A percentile compares a stretch with the other conserved stretches of the same genome.
Evolutionary conservation across 2,797 vertebrate species (phyloP).

Genomic region (Anguilla pacifica): DNA sequence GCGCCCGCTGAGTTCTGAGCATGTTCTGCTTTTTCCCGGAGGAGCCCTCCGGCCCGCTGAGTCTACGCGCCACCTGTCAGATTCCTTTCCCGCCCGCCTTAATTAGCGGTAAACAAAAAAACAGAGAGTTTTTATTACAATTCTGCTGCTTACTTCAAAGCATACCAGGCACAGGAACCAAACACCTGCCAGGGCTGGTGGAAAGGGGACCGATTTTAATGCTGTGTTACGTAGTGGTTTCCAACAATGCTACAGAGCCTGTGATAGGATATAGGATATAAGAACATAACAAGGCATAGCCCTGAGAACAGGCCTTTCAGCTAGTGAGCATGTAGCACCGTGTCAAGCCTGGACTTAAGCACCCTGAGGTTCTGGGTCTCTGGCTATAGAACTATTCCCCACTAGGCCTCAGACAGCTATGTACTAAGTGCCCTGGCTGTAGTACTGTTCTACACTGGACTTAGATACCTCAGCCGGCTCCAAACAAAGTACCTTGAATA

Average conservation of each 20-base stretch:
- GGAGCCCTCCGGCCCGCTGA: not conserved
- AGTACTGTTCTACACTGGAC: too few relatives aligned
- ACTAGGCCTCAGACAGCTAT: too few relatives aligned
- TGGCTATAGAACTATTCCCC: too few relatives aligned
- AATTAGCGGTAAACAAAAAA: conserved; percentile 31
- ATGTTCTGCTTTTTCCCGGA: not conserved
- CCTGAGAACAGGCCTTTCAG: too few relatives aligned
- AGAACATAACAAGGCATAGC: not conserved
- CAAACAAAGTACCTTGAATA: too few relatives aligned
- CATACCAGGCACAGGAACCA: conserved; percentile 12
- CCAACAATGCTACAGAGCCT: not conserved
- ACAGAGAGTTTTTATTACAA: conserved; percentile 17
- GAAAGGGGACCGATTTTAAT: not conserved
- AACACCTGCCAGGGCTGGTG: conserved; percentile 2
- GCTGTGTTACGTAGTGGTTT: not conserved
- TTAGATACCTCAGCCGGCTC: too few relatives aligned
- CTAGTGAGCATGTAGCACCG: too few relatives aligned
- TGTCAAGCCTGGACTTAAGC: not conserved
- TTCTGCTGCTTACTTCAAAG: conserved; percentile 31
- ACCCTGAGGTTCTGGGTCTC: not conserved
- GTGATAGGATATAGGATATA: not conserved
- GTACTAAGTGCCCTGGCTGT: too few relatives aligned
- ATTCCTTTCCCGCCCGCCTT: not conserved
- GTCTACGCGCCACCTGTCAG: conserved; percentile 32
- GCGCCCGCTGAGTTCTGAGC: not conserved